Evolutionary conservation across 2,888 invertebrate genomes (phyloP).

Genomic region (Epinotia demarniana): DNA sequence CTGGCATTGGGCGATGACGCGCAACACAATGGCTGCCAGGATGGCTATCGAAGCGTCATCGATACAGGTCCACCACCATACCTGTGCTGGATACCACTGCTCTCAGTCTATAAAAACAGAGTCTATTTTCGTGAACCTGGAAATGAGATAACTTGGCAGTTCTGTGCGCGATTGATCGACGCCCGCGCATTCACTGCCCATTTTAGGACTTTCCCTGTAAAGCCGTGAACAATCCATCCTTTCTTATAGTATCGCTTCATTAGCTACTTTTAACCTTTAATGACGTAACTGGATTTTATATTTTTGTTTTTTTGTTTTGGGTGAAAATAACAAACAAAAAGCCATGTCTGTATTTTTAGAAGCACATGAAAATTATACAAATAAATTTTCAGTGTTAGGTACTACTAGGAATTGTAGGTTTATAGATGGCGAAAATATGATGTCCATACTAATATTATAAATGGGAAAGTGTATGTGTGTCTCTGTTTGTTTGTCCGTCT

Average conservation of each 20-base stretch:
- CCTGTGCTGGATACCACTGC: background rate
- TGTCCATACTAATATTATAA: too few relatives aligned
- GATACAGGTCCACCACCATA: conserved; percentile 14
- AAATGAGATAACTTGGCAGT: conserved; percentile 6
- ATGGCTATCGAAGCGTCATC: conserved; percentile 56
- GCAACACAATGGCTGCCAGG: conserved; percentile 52
- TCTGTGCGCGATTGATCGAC: conserved; percentile 43
- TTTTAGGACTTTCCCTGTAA: conserved; percentile 49
- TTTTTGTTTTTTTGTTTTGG: background rate
- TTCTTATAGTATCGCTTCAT: conserved; percentile 37
- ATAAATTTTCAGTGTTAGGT: too few relatives aligned
- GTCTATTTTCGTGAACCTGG: conserved; percentile 9
- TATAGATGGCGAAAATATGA: too few relatives aligned
- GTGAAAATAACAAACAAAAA: too few relatives aligned
- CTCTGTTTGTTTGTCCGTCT: too few relatives aligned
- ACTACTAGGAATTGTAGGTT: too few relatives aligned
- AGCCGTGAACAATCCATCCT: conserved; percentile 33
- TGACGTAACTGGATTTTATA: background rate
- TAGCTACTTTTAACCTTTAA: conserved; percentile 18
- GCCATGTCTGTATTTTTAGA: too few relatives aligned
- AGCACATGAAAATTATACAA: too few relatives aligned
- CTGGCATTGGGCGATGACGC: conserved; percentile 48
- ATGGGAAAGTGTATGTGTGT: too few relatives aligned
- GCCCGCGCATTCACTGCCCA: conserved; percentile 52
- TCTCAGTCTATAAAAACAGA: conserved; percentile 10